Percentiles rank a stretch among this genome's conserved stretches.
Conservation (phyloP, 2,113 vertebrate genomes). For the Pongo abelii region DNA sequence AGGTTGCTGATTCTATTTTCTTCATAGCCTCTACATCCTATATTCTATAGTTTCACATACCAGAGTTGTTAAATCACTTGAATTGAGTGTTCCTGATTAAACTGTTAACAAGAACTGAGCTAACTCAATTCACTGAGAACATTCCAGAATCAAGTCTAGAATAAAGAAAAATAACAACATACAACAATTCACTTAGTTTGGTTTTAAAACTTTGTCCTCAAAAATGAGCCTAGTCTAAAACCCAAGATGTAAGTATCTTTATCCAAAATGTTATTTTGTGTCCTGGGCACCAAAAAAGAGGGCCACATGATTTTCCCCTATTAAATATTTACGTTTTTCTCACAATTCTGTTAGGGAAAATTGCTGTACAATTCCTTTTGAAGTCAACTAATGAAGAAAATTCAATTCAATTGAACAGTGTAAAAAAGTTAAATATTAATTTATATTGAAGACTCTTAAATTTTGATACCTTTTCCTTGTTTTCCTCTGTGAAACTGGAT, state of each 20-base stretch:
- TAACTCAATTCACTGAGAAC: neutral
- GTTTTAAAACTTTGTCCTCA: neutral
- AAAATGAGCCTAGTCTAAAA: neutral
- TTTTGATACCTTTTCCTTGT: neutral
- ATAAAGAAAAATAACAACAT: neutral
- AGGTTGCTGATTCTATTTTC: neutral
- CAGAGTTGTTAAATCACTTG: neutral
- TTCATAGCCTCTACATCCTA: neutral
- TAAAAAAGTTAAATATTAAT: neutral
- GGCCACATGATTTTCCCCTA: neutral
- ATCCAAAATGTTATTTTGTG: neutral
- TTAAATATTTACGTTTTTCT: neutral
- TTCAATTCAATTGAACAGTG: neutral
- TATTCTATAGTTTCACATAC: neutral
- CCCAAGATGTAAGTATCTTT: neutral
- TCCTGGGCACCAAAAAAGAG: neutral
- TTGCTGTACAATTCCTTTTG: neutral
- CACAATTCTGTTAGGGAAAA: neutral
- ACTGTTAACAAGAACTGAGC: neutral
- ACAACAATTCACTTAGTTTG: neutral
- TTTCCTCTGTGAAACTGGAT: neutral
- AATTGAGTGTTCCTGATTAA: neutral
- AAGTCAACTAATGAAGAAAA: neutral
- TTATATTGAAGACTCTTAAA: neutral
- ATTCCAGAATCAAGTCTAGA: neutral